phyloP scores from a whole-genome alignment of 53 echinoderm and acorn worm genomes.

The Henricia sp. region DNA sequence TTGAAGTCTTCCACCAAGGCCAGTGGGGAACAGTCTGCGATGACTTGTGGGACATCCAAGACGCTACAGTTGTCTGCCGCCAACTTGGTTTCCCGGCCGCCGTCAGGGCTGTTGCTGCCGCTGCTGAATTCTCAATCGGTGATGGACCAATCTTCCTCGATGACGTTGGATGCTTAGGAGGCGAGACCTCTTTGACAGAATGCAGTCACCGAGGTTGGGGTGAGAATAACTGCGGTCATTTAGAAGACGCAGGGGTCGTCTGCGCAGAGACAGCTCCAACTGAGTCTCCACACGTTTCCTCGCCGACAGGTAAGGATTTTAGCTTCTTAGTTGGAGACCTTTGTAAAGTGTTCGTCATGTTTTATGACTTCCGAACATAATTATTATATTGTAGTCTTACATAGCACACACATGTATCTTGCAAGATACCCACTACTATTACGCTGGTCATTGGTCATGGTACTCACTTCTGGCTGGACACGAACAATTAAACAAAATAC shows the following conservation, averaged over 20 bases:
- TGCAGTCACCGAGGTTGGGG: neutral
- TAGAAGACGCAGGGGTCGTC: constrained; percentile 12
- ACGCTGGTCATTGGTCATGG: too few relatives aligned
- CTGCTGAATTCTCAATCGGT: neutral
- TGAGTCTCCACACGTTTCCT: neutral
- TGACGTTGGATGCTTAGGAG: constrained; percentile 2
- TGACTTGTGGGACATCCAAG: constrained; percentile 13
- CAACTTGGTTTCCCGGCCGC: constrained; percentile 15
- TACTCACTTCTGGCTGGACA: too few relatives aligned
- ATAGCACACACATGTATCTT: too few relatives aligned
- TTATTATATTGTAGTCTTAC: too few relatives aligned
- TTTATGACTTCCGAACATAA: too few relatives aligned
- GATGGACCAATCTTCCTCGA: neutral
- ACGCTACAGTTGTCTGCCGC: too few relatives aligned
- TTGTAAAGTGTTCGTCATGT: too few relatives aligned
- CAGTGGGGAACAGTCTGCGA: constrained; percentile 29
- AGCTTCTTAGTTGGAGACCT: too few relatives aligned
- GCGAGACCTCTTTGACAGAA: neutral
- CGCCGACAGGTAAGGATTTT: too few relatives aligned
- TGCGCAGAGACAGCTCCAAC: neutral
- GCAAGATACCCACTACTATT: too few relatives aligned
- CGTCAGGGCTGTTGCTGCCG: neutral
- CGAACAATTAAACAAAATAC: too few relatives aligned
- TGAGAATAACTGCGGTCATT: neutral
- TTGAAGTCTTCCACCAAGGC: constrained; percentile 19